Evolutionary conservation across 1,140 invertebrate species (phyloP), one percentile per base, ranked within the genome.

Genomic region (Meteorus sp.): DNA sequence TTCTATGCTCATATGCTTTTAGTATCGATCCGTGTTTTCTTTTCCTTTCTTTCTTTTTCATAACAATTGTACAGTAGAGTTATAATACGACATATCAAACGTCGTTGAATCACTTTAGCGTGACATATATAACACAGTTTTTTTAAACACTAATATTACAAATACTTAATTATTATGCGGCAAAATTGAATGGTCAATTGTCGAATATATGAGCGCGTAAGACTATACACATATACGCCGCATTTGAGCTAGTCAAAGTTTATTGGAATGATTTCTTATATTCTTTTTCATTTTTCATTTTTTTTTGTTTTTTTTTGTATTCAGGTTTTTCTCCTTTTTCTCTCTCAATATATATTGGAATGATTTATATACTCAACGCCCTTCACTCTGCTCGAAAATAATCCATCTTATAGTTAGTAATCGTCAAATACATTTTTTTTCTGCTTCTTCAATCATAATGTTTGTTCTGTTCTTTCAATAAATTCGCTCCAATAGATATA

Each of bases 381-480:
- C 15, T 39, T 48, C 45, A 25, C 27, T 11, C 17, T 48, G 15
- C 13, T 25, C 27, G 4, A 7, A 25, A n/a, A 25, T 25, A 29
- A 25, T 37, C 39, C 15, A 57, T 31, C 31, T 57, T 48, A 48
- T 25, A 50, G 50, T 47, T 48, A 57, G 19, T 48, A 57, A 25
- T 58, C 15, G 45, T 51, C 51, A 51, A 58, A 58, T 58, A 48
- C 56, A 51, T 29, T 51, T 50, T 45, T 50, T 48, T 45, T 56
- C 56, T 39, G 37, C 47, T 51, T 61, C 35, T 45, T 61, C n/a
- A n/a, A n/a, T n/a, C n/a, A n/a, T n/a, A n/a, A n/a, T n/a, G n/a
- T 54, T 45, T 56, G 0, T 27, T 62, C 31, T 59, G 27, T 23
- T 41, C 47, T 56, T 41, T 13, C 9, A 47, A n/a, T n/a, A n/a